These are phyloP conservation scores for Steinernema feltiae DNA, from an alignment of 1,140 invertebrate species.

Conservation along the genomic window DNA sequence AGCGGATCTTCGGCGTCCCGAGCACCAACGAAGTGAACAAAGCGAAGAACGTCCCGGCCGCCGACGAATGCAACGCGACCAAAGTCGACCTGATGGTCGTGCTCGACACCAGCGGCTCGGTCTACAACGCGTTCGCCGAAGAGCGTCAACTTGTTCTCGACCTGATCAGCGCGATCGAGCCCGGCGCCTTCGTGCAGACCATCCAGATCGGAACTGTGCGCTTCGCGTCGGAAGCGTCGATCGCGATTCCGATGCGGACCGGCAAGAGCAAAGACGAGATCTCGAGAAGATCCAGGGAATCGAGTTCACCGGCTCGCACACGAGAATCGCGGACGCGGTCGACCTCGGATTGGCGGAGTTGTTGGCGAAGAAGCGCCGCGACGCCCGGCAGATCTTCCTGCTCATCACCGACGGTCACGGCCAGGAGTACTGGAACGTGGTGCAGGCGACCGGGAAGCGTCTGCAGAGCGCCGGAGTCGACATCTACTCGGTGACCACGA, in stretches of 20 bases:
- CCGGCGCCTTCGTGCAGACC: constrained; percentile 14
- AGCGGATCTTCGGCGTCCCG: constrained; percentile 15
- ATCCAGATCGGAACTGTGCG: constrained; percentile 25
- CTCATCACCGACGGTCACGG: constrained; percentile 44
- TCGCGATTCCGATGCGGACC: constrained; percentile 14
- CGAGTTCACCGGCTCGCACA: constrained; percentile 43
- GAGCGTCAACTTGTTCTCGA: constrained; percentile 43
- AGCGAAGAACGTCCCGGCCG: background rate
- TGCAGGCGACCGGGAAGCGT: constrained; percentile 35
- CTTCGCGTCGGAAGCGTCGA: constrained; percentile 23
- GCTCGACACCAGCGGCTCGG: constrained; percentile 48
- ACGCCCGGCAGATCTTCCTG: constrained; percentile 43
- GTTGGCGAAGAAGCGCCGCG: constrained; percentile 21
- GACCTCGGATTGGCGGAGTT: constrained; percentile 42
- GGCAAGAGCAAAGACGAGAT: constrained; percentile 17
- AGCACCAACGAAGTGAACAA: background rate
- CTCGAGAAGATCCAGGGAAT: constrained; percentile 20
- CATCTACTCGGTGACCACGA: constrained; percentile 26
- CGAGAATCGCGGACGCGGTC: constrained; percentile 44
- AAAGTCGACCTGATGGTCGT: constrained; percentile 48
- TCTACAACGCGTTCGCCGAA: constrained; percentile 42
- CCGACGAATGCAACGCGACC: background rate
- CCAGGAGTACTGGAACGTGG: constrained; percentile 46
- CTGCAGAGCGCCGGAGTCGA: constrained; percentile 26
- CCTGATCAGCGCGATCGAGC: constrained; percentile 35